Evolutionary conservation across 1,140 invertebrate genomes (phyloP).

Genomic region (Anagrus nilaparvatae): DNA sequence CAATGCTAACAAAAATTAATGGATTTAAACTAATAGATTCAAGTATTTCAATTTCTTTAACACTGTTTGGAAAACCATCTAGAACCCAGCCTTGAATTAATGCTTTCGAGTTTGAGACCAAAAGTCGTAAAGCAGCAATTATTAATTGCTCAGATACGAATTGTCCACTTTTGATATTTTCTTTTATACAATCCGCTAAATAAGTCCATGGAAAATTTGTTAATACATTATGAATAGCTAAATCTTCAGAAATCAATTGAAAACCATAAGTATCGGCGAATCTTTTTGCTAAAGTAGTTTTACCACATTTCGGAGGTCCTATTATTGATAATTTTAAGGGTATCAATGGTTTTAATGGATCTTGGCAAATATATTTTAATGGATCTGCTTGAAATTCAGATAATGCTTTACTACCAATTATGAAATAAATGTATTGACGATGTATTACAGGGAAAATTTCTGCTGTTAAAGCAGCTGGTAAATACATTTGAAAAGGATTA

Average conservation of each 20-base stretch:
- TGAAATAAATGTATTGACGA: conserved; percentile 47
- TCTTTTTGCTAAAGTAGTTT: conserved; percentile 54
- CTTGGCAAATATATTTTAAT: conserved; percentile 42
- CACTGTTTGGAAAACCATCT: conserved; percentile 46
- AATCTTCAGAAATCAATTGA: conserved; percentile 40
- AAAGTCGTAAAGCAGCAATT: conserved; percentile 19
- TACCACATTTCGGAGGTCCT: conserved; percentile 77
- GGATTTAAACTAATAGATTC: conserved; percentile 41
- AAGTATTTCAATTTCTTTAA: conserved; percentile 39
- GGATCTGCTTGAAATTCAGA: conserved; percentile 43
- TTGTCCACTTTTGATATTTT: not conserved
- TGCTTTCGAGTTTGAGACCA: conserved; percentile 34
- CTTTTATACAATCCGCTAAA: conserved; percentile 21
- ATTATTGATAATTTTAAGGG: conserved; percentile 67
- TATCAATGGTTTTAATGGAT: conserved; percentile 28
- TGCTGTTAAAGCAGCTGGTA: conserved; percentile 31
- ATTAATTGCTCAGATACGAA: not conserved
- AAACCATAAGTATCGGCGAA: conserved; percentile 42
- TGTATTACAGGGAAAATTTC: conserved; percentile 44
- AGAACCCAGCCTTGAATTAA: conserved; percentile 44
- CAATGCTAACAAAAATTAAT: conserved; percentile 43
- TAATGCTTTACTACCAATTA: conserved; percentile 38
- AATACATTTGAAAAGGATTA: conserved; percentile 40
- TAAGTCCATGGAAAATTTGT: conserved; percentile 39
- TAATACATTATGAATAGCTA: conserved; percentile 39